These are phyloP conservation scores for Helleia helle DNA, from an alignment of 2,888 invertebrate species.

Conservation along the genomic window DNA sequence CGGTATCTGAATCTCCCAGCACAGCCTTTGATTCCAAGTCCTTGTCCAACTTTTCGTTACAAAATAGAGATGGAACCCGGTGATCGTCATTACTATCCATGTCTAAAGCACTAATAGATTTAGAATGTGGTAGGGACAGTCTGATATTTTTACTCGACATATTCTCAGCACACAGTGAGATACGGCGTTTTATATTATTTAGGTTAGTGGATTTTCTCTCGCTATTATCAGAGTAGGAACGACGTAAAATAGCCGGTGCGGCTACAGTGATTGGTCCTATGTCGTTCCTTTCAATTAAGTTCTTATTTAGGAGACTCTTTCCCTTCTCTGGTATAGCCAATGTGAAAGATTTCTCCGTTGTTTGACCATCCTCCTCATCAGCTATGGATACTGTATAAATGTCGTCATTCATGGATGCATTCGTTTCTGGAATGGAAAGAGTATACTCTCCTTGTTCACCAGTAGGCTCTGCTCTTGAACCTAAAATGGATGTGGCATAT, in stretches of 20 bases:
- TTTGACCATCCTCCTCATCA: constrained; percentile 56
- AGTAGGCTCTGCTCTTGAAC: constrained; percentile 64
- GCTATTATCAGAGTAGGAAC: constrained; percentile 64
- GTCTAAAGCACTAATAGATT: constrained; percentile 29
- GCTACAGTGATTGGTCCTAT: constrained; percentile 40
- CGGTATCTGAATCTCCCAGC: constrained; percentile 46
- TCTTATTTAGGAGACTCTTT: constrained; percentile 56
- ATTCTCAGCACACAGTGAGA: constrained; percentile 58
- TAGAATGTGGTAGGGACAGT: constrained; percentile 31
- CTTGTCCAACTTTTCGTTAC: constrained; percentile 66
- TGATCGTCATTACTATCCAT: constrained; percentile 51
- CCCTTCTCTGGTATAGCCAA: constrained; percentile 64
- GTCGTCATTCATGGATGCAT: constrained; percentile 67
- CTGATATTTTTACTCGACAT: constrained; percentile 38
- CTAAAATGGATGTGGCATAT: constrained; percentile 54
- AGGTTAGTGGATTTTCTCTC: constrained; percentile 49
- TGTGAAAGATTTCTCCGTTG: constrained; percentile 54
- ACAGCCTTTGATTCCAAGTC: constrained; percentile 49
- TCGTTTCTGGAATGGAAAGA: constrained; percentile 66
- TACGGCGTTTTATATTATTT: constrained; percentile 54
- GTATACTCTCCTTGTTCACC: constrained; percentile 67
- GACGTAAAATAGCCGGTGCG: constrained; percentile 62
- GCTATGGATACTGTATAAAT: constrained; percentile 70
- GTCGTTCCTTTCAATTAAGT: constrained; percentile 47
- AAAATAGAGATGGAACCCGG: constrained; percentile 64